A percentile compares a stretch with the other conserved stretches of the same genome.
Evolutionary conservation across 1,140 invertebrate genomes (phyloP).

Genomic region (Aradophagus sp.): DNA sequence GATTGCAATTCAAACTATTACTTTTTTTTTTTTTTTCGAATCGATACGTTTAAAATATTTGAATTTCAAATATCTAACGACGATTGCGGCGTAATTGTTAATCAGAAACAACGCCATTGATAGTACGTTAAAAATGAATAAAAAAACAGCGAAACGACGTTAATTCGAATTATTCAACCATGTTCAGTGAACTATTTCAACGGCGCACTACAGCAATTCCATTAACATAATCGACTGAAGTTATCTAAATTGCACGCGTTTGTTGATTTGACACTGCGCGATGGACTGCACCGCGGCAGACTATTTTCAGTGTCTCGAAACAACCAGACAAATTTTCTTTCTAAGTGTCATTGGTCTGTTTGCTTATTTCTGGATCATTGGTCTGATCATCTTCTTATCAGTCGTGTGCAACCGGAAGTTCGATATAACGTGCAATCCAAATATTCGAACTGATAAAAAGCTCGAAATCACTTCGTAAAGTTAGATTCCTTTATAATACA

Average conservation of each 20-base stretch:
- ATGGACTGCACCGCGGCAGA: too few relatives aligned
- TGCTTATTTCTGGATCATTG: constrained; percentile 45
- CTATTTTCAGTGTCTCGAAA: constrained; percentile 6
- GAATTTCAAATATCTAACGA: too few relatives aligned
- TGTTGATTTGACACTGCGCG: too few relatives aligned
- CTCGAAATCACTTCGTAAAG: background rate
- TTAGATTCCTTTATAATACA: background rate
- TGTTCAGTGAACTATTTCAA: constrained; percentile 31
- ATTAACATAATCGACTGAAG: constrained; percentile 20
- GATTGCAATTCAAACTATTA: too few relatives aligned
- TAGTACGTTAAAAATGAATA: too few relatives aligned
- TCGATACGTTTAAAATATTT: too few relatives aligned
- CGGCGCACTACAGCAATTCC: constrained; percentile 4
- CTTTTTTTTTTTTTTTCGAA: too few relatives aligned
- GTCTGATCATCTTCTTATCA: constrained; percentile 29
- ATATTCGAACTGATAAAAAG: constrained; percentile 4
- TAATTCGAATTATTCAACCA: constrained; percentile 23
- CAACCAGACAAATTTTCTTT: constrained; percentile 2
- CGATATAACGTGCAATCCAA: background rate
- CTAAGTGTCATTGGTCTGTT: constrained; percentile 26
- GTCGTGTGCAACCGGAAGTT: constrained; percentile 20
- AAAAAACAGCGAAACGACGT: constrained; percentile 10
- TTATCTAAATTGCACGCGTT: too few relatives aligned
- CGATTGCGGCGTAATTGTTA: too few relatives aligned
- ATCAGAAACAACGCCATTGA: background rate